These are phyloP conservation scores for Amiota mariae DNA, from an alignment of 2,888 invertebrate species.

Conservation along the genomic window DNA sequence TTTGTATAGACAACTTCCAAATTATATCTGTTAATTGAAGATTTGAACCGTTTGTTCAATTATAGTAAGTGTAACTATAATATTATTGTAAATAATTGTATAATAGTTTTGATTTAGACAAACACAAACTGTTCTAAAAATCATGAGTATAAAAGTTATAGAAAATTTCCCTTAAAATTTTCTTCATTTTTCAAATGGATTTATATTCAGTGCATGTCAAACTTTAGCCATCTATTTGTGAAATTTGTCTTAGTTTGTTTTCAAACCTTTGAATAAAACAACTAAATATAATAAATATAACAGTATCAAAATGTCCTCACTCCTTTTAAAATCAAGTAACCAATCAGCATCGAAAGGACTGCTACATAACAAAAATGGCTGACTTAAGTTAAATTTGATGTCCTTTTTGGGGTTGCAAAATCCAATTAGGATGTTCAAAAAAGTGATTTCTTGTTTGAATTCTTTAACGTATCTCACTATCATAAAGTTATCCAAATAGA, in stretches of 20 bases:
- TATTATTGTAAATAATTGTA: too few species aligned
- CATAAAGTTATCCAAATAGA: conserved; percentile 59
- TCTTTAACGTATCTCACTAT: conserved; percentile 45
- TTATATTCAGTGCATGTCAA: not conserved
- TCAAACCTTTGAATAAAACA: not conserved
- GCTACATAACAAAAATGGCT: conserved; percentile 65
- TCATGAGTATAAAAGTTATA: too few species aligned
- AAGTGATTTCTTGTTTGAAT: conserved; percentile 33
- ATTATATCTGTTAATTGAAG: too few species aligned
- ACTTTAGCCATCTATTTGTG: not conserved
- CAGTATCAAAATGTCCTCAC: not conserved
- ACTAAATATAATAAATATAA: not conserved
- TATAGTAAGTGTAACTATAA: too few species aligned
- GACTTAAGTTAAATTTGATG: conserved; percentile 41
- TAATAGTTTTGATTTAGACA: too few species aligned
- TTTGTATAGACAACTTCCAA: too few species aligned
- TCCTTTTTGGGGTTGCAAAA: conserved; percentile 47
- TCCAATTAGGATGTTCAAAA: conserved; percentile 55
- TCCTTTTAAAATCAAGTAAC: conserved; percentile 30
- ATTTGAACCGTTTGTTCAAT: too few species aligned
- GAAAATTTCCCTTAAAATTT: too few species aligned
- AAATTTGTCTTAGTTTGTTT: not conserved
- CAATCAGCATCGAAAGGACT: conserved; percentile 58
- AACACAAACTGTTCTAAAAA: too few species aligned
- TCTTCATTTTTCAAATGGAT: too few species aligned